Evolutionary conservation across 2,797 vertebrate genomes (phyloP), one percentile per base, ranked within the genome.

Genomic region (Gallinago stenura): DNA sequence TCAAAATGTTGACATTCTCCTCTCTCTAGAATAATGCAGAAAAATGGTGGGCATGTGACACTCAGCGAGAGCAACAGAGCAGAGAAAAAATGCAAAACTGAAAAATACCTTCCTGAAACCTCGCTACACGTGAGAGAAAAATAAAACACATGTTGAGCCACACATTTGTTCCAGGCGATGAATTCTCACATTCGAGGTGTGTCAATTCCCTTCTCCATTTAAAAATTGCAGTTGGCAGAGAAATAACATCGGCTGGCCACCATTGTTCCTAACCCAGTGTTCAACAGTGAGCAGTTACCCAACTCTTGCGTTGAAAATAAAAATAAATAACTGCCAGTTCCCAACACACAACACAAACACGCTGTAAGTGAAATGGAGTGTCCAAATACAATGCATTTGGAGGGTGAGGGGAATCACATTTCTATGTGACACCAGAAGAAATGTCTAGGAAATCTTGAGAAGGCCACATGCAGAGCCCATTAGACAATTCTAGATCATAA

Each of bases 181-280:
- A 92, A 95, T 79, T 86, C 60, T 80, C 72, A 72, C 35, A 35
- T 46, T 86, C 80, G 78, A 95, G 80, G 85, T 76, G 70, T 72
- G 75, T 31, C 58, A 39, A 50, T 60, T 94, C 24, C 66, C 26
- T 94, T 88, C 53, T 75, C 45, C n/a, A 31, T 18, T 64, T 26
- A 77, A 82, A 88, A 85, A 76, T 78, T 64, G 78, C 26, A 85
- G 41, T 10, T 96, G 88, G 90, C 82, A 95, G 57, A 62, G 77
- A 61, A 93, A 66, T 54, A 72, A 50, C 19, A 30, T 25, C n/a
- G 21, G 28, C 56, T 68, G 76, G 83, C 28, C 90, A 94, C 78
- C 61, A 80, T 18, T 90, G 78, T 87, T 94, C 56, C 80, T 33
- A 76, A 76, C 17, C 21, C 26, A 4, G 19, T 9, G 21, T 31